Percentiles rank a stretch among this genome's conserved stretches.
phyloP scores from a whole-genome alignment of 2,797 vertebrate genomes.

The Balearica regulorum region DNA sequence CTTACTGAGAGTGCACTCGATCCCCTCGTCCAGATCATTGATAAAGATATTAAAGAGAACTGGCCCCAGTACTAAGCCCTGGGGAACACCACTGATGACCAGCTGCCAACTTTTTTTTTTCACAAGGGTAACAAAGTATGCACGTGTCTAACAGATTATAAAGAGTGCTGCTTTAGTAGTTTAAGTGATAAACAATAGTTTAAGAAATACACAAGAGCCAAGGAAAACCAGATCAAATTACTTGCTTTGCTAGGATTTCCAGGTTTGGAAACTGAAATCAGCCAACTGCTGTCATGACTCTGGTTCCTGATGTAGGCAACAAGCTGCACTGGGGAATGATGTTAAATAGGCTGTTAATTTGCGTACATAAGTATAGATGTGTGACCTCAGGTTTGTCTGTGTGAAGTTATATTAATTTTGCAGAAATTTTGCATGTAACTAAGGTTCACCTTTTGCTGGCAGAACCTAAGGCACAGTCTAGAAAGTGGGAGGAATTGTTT shows the following conservation, averaged over 20 bases:
- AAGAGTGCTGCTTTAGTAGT: neutral
- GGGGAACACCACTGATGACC: no score
- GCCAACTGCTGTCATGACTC: neutral
- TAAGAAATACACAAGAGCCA: neutral
- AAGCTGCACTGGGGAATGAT: neutral
- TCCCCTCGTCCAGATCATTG: no score
- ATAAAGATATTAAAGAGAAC: no score
- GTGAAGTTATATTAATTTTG: neutral
- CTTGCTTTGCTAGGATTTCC: neutral
- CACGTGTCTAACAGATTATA: neutral
- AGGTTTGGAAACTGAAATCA: neutral
- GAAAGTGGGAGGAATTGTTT: conserved; percentile 9
- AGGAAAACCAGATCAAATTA: neutral
- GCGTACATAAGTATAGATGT: neutral
- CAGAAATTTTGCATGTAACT: neutral
- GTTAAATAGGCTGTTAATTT: neutral
- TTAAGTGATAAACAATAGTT: neutral
- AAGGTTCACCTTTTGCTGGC: neutral
- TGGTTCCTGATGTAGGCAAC: neutral
- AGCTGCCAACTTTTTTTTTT: neutral
- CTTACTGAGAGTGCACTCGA: no score
- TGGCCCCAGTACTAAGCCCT: no score
- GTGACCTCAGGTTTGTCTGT: neutral
- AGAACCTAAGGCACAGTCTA: neutral
- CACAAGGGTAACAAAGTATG: neutral